Base-by-base conservation (phyloP, 2,888 invertebrate species). In the Yponomeuta evonymella region DNA sequence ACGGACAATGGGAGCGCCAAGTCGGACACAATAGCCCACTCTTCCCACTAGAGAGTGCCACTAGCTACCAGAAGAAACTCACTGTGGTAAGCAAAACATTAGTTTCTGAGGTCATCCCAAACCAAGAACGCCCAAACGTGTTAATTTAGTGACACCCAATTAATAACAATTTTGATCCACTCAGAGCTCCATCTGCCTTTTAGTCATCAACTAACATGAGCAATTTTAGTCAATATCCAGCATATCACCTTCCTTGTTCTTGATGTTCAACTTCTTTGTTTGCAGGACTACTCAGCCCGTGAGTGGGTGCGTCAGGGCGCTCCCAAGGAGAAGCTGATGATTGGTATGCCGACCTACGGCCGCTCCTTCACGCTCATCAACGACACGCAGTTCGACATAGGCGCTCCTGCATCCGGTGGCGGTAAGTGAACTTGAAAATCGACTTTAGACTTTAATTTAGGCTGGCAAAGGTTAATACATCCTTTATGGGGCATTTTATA, bases 271-370 rank as follows among this genome's bases (percentile, higher is more conserved):
- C 12, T 74, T 63, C 74, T 73, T 29, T 10, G 8, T 75, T 81
- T 79, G n/a, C 78, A 96, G 96, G 96, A 98, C 83, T 97, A 94
- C 84, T 97, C 97, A 75, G 97, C 97, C 0, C 94, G 97, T 5
- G 97, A 98, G 88, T 98, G 98, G 98, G 96, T 97, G 0, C 96
- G 97, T 76, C 97, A 97, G 86, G 97, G 98, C 71, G 97, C 98
- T 5, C 98, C 98, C 0, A 97, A 97, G 81, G 97, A 98, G 86
- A 98, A 98, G 88, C 90, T 98, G 11, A 96, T 98, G 94, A 96
- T 98, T 71, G 98, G 98, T 68, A 97, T 98, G 96, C 97, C 98
- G 8, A 97, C 97, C 0, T 98, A 98, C 81, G 98, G 98, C 48
- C 93, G 98, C 72, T 96, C 97, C 11, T 98, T 98, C 87, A 97